phyloP scores from a whole-genome alignment of 2,113 vertebrate species.

The Sclerurus mexicanus region DNA sequence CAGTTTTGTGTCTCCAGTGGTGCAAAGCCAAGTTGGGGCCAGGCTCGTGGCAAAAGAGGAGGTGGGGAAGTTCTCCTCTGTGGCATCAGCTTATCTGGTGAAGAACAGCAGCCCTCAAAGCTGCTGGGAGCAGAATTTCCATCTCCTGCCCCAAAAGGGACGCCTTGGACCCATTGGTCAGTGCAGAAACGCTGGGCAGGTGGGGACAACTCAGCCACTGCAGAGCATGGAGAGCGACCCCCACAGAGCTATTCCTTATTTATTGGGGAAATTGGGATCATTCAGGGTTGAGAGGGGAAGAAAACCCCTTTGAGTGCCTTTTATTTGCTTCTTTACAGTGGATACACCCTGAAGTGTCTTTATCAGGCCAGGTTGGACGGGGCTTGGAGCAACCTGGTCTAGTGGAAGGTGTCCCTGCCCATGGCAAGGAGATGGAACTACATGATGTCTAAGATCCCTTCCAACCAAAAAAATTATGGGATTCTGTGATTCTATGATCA shows the following conservation, averaged over 20 bases:
- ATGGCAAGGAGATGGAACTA: background rate
- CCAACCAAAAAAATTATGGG: fast-evolving
- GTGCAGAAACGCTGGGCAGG: background rate
- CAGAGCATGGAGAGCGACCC: background rate
- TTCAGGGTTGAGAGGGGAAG: background rate
- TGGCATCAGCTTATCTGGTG: background rate
- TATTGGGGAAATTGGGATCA: background rate
- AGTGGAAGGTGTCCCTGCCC: background rate
- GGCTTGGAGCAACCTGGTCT: background rate
- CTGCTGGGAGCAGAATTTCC: background rate
- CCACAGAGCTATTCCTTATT: background rate
- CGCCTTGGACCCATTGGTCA: background rate
- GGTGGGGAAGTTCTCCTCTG: background rate
- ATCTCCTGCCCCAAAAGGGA: background rate
- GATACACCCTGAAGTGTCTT: background rate
- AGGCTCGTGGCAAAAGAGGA: background rate
- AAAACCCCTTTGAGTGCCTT: background rate
- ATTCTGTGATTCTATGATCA: background rate
- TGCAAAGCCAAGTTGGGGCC: background rate
- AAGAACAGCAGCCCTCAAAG: background rate
- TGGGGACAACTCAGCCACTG: background rate
- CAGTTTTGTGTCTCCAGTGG: background rate
- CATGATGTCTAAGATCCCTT: background rate
- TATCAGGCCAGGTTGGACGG: background rate
- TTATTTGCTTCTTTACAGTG: background rate